Conservation (phyloP, 2,113 vertebrate species). For the Mola mola region DNA sequence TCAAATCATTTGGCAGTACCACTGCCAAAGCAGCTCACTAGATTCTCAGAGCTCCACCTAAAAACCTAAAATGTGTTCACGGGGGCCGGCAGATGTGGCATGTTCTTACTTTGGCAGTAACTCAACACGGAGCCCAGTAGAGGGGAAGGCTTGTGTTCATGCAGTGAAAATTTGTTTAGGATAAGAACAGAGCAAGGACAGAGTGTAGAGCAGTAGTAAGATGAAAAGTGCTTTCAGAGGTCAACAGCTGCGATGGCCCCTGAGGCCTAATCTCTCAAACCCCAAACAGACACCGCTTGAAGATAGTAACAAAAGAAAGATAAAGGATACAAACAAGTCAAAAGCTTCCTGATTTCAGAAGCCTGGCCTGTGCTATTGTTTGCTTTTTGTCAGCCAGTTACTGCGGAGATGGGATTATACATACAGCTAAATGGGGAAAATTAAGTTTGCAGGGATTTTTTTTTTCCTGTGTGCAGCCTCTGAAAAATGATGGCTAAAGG, state of each 20-base stretch:
- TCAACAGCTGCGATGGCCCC: constrained; percentile 53
- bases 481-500: constrained; percentile 15
- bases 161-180: constrained; percentile 48
- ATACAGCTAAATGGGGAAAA: constrained; percentile 18
- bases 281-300: constrained; percentile 27
- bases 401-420: neutral
- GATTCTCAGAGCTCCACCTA: no score
- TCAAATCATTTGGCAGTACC: no score
- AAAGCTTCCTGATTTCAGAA: constrained; percentile 4
- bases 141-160: constrained; percentile 28
- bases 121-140: constrained; percentile 52
- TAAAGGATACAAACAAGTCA: constrained; percentile 1
- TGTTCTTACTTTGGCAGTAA: constrained; percentile 28
- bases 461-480: neutral
- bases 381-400: neutral
- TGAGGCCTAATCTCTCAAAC: constrained; percentile 22
- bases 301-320: constrained; percentile 24
- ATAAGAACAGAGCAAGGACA: constrained; percentile 49
- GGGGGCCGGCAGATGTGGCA: constrained; percentile 10
- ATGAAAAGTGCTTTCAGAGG: constrained; percentile 46
- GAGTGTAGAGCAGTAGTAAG: constrained; percentile 10
- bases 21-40: no score
- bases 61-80: constrained; percentile 1
- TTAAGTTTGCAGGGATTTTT: constrained; percentile 8
- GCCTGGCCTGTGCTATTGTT: neutral